Evolutionary conservation across 1,140 invertebrate genomes (phyloP).

Genomic region (Leguminivora glycinivorella): DNA sequence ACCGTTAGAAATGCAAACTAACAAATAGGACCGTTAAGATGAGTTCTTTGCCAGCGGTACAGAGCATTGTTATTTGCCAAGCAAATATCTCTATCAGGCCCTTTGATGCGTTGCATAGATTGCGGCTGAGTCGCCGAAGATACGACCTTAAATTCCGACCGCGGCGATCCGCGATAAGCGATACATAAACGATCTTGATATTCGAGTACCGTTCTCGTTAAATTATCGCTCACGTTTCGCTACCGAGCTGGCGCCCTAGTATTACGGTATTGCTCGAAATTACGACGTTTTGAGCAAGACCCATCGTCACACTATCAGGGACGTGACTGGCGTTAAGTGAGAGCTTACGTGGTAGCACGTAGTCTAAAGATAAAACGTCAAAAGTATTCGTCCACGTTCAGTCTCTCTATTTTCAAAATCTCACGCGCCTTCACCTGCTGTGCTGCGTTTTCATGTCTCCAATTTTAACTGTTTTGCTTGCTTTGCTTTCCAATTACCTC

Average conservation of each 20-base stretch:
- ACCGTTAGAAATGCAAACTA: neutral
- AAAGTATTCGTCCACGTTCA: neutral
- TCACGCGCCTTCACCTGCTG: conserved; percentile 25
- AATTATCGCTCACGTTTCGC: conserved; percentile 76
- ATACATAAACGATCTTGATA: conserved; percentile 67
- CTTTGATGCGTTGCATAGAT: conserved; percentile 44
- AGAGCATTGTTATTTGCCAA: conserved; percentile 35
- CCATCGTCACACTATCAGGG: conserved; percentile 35
- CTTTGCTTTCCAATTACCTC: neutral
- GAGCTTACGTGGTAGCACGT: conserved; percentile 13
- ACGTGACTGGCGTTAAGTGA: conserved; percentile 27
- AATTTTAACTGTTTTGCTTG: neutral
- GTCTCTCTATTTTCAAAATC: conserved; percentile 12
- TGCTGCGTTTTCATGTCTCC: neutral
- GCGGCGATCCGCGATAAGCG: conserved; percentile 69
- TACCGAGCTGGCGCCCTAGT: conserved; percentile 56
- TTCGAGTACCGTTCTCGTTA: conserved; percentile 69
- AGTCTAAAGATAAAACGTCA: neutral
- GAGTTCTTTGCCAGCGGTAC: neutral
- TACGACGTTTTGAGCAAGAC: conserved; percentile 39
- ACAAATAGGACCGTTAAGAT: neutral
- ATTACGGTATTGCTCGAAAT: conserved; percentile 48
- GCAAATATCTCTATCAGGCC: conserved; percentile 47
- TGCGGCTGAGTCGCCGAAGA: conserved; percentile 32
- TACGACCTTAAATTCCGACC: conserved; percentile 61